Conservation (phyloP, 2,888 invertebrate genomes). For the Lissocephala sabroskyi region DNA sequence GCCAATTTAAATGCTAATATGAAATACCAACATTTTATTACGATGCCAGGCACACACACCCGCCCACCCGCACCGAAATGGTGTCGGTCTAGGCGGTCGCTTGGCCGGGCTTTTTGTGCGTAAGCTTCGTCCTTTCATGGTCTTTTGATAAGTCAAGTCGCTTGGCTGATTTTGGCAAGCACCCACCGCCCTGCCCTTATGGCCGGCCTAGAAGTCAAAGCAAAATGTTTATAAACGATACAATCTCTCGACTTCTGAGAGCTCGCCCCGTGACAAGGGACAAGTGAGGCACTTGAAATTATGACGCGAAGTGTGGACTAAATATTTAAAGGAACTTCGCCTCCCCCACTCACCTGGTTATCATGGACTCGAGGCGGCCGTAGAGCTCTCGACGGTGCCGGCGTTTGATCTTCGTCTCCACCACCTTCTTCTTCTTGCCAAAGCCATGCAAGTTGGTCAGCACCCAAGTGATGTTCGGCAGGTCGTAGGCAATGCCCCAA, state of each 20-base stretch:
- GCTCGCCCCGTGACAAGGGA: no score
- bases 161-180: conserved; percentile 41
- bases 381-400: conserved; percentile 80
- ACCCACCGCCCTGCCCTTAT: conserved; percentile 10
- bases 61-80: conserved; percentile 12
- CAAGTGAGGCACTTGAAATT: conserved; percentile 4
- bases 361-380: conserved; percentile 78
- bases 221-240: neutral
- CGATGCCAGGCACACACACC: conserved; percentile 59
- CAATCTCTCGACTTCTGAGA: no score
- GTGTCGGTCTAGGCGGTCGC: neutral
- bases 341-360: conserved; percentile 77
- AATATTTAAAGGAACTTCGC: conserved; percentile 1
- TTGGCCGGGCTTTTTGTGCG: conserved; percentile 42
- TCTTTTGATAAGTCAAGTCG: conserved; percentile 52
- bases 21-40: conserved; percentile 67
- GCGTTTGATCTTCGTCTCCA: conserved; percentile 71
- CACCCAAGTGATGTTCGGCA: conserved; percentile 76
- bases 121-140: no score
- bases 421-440: conserved; percentile 30
- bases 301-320: neutral
- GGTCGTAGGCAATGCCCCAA: conserved; percentile 80
- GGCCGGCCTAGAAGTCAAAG: conserved; percentile 2
- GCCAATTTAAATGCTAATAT: conserved; percentile 67
- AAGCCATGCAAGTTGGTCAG: conserved; percentile 68